phyloP scores from a whole-genome alignment of 1,140 invertebrate species.

The Pemphigus obesinymphae region DNA sequence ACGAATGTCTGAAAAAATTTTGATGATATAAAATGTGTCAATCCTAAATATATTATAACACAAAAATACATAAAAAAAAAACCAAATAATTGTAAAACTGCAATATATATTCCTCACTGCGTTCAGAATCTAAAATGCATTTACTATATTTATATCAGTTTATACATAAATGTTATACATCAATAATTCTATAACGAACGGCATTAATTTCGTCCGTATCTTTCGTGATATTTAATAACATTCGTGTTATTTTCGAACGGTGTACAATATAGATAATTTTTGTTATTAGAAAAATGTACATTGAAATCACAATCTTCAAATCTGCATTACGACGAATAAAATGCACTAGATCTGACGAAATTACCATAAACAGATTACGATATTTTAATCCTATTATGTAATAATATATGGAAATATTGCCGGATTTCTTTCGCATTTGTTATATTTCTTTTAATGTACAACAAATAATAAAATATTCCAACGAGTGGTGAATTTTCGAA shows the following conservation, averaged over 20 bases:
- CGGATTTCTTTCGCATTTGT: not conserved
- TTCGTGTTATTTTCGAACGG: not conserved
- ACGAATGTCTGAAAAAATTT: too few relatives aligned
- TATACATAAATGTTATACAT: too few relatives aligned
- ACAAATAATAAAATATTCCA: not conserved
- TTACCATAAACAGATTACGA: not conserved
- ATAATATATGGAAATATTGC: not conserved
- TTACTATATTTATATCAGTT: too few relatives aligned
- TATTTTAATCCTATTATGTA: not conserved
- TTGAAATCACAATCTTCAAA: not conserved
- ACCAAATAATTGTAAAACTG: too few relatives aligned
- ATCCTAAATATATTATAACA: too few relatives aligned
- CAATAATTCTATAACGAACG: too few relatives aligned
- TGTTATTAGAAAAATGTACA: not conserved
- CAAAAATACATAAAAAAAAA: too few relatives aligned
- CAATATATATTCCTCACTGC: too few relatives aligned
- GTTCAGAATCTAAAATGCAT: too few relatives aligned
- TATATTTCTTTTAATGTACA: not conserved
- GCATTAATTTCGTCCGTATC: not conserved
- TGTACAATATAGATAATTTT: not conserved
- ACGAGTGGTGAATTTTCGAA: not conserved
- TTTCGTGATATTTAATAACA: not conserved
- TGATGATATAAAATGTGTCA: too few relatives aligned
- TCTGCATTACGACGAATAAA: not conserved
- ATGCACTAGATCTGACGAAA: not conserved